Base-by-base conservation (phyloP, 1,140 invertebrate genomes). In the Lineus longissimus region DNA sequence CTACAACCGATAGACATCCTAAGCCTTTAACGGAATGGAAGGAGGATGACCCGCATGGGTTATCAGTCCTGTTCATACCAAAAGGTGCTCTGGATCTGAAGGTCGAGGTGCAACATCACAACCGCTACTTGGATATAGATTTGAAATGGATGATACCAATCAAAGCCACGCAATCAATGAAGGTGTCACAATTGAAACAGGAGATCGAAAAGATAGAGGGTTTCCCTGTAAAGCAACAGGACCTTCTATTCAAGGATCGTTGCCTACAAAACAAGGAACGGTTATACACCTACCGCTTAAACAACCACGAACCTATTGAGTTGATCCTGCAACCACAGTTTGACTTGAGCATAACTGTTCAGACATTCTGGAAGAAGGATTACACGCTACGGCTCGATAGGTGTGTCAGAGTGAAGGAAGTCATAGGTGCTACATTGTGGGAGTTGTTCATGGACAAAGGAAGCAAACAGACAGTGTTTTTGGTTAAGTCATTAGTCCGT, bases 341-440 rank as follows among this genome's bases (percentile, higher is more conserved):
- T 63, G 70, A 73, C 47, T 55, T 73, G 23, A 47, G 22, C n/a
- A 64, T 77, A n/a, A 73, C 74, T 63, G 69, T 77, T 17, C 66
- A 76, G 54, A 76, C 74, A 30, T 77, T 77, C 62, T 77, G 76
- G 76, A 73, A 74, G 9, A 71, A 65, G 19, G 68, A 66, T 0
- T 76, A 77, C 57, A 62, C 74, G 27, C 62, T 77, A 29, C 75
- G 72, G 54, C 64, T 75, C 0, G 76, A 77, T 47, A 67, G 70
- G 0, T 77, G 74, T 31, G 73, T 69, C 43, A 77, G 73, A 17
- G 67, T 70, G 0, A 69, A 65, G 25, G 69, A 71, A 23, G 64
- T 77, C 17, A 70, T 77, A 33, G 68, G 69, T 54, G 62, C 59
- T 13, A 65, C 73, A 13, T 68, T 77, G 15, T 62, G 66, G 6